Base-by-base conservation (phyloP, 1,140 invertebrate genomes). In the Radopholus similis region DNA sequence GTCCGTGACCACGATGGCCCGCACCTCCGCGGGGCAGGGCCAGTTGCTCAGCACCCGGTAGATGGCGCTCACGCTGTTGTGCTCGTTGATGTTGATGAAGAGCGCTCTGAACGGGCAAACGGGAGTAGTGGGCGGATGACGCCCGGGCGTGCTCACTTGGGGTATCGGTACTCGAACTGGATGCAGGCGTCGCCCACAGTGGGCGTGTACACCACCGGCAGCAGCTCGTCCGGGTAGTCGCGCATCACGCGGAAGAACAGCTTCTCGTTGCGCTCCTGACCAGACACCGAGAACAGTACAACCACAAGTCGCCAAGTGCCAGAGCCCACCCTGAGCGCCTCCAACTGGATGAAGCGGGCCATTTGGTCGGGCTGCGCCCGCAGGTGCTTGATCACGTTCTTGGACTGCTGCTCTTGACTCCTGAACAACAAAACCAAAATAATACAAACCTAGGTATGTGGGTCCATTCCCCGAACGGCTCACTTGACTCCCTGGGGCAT, bases 141-240 rank as follows among this genome's bases (percentile, higher is more conserved):
- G 30, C 6, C 18, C 2, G 0, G 2, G 4, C 8, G 1, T 51
- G n/a, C 2, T 23, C 26, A 62, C 59, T 62, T 62, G 26, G 23
- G 59, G n/a, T 51, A 49, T 62, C 59, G 21, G 21, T 62, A 62
- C 49, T 62, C 59, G 47, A 62, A 62, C 34, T 62, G 18, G 47
- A 62, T 42, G 21, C 59, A 62, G 21, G 59, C 59, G 34, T 62
- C 59, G 1, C 59, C 59, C 4, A 62, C 59, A 1, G 59, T 62
- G 11, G 59, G 59, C 0, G 94, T 97, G 83, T 98, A 98, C 2
- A 97, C 91, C 77, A 97, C 91, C 0, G 95, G 95, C 90, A 98
- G 92, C 32, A 73, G 42, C 53, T 75, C 75, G 32, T 94, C 90
- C 59, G 95, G 89, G 84, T 98, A 91, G 84, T 97, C 91, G 53